Base-by-base conservation (phyloP, 2,888 invertebrate genomes). In the Helicoverpa assulta region DNA sequence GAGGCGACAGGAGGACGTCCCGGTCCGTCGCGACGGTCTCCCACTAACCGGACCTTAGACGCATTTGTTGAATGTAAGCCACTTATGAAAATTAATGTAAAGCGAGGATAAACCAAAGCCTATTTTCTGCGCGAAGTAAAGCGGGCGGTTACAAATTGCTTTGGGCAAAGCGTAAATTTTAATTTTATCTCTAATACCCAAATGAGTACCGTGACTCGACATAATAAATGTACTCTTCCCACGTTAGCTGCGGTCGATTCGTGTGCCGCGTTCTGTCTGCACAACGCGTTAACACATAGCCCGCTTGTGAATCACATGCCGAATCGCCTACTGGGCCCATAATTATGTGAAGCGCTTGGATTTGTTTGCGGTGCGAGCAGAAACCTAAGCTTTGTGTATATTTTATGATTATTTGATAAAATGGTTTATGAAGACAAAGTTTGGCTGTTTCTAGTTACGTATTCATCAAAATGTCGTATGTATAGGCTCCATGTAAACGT, bases 141-240 rank as follows among this genome's bases (percentile, higher is more conserved):
- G 91, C 94, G 93, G 91, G 92, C 92, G 94, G 94, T 93, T 94
- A 95, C 95, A 95, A 95, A 95, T 95, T 95, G 95, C 94, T 95
- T 95, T 94, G 94, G 95, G 95, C 94, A 93, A 93, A 94, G 94
- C 95, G 95, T 95, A 95, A 95, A 95, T 95, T 95, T 95, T 95
- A 95, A 95, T 95, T 95, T 95, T 95, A 95, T 95, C 95, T 95
- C 94, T 95, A 94, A 95, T 95, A 95, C 94, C 94, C 95, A 94
- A 95, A 95, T 95, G 95, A 95, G 94, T 92, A 91, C 91, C 95
- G 94, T 95, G 95, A 94, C 94, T 95, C 93, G 91, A 93, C 94
- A 93, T 95, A 94, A 95, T 94, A 95, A 95, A 95, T 95, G 94
- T 94, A 93, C 93, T 92, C 89, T 94, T 94, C 90, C 93, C 94